Evolutionary conservation across 2,113 vertebrate genomes (phyloP).

Genomic region (Periophthalmus modestus): DNA sequence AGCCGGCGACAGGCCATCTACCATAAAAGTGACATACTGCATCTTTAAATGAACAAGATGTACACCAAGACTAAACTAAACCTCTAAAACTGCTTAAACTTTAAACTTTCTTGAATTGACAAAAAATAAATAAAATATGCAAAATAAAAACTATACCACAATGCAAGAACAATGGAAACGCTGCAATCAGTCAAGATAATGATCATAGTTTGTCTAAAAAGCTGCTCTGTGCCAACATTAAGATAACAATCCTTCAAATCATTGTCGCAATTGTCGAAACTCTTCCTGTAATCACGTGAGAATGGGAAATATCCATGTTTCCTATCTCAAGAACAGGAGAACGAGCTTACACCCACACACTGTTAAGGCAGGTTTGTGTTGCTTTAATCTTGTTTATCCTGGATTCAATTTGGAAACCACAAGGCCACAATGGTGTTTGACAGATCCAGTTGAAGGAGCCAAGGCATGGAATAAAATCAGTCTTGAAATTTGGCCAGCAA

Average conservation of each 20-base stretch:
- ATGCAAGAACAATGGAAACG: not conserved
- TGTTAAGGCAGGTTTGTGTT: slow-evolving; percentile 57
- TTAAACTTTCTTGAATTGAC: not conserved
- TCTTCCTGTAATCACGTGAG: slow-evolving; percentile 62
- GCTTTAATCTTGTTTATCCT: slow-evolving; percentile 70
- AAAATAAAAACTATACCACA: not conserved
- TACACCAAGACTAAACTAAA: not conserved
- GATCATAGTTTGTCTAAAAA: slow-evolving; percentile 14
- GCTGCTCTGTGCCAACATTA: slow-evolving; percentile 40
- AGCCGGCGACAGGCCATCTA: too few relatives aligned
- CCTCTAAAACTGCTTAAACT: not conserved
- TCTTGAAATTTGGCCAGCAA: slow-evolving; percentile 54
- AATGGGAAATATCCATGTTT: slow-evolving; percentile 56
- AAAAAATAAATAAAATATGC: not conserved
- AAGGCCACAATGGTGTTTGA: slow-evolving; percentile 58
- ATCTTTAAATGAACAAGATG: not conserved
- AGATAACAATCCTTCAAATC: slow-evolving; percentile 52
- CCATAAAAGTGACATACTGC: too few relatives aligned
- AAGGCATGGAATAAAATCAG: slow-evolving; percentile 63
- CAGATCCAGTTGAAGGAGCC: slow-evolving; percentile 59
- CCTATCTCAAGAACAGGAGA: slow-evolving; percentile 47
- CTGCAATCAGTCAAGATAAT: slow-evolving; percentile 17
- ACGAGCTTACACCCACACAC: slow-evolving; percentile 41
- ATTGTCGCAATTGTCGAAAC: slow-evolving; percentile 39
- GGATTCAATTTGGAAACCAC: slow-evolving; percentile 58